These are phyloP conservation scores for Cryptus armator DNA, from an alignment of 2,888 invertebrate species.

Conservation along the genomic window DNA sequence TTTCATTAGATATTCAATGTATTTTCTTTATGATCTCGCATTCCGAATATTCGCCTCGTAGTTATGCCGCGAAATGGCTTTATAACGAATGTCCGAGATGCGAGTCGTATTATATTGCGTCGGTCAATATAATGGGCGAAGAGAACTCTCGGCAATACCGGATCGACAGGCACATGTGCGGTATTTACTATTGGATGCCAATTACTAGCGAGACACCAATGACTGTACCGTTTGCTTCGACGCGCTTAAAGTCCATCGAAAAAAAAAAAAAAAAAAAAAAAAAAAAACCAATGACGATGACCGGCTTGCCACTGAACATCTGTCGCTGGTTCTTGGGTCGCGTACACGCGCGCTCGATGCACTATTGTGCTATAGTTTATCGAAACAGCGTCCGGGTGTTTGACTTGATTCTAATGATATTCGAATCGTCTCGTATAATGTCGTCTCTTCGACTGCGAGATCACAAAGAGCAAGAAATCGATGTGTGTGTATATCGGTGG, in stretches of 20 bases:
- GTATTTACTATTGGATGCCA: constrained; percentile 9
- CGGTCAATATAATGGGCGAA: not conserved
- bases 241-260: not conserved
- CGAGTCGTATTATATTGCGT: not conserved
- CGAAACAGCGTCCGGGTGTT: constrained; percentile 35
- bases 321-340: not conserved
- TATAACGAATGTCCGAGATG: constrained; percentile 15
- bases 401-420: constrained; percentile 42
- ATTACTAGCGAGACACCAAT: not conserved
- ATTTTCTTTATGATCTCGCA: not conserved
- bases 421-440: no score
- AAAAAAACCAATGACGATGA: not conserved
- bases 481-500: no score
- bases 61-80: constrained; percentile 9
- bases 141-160: constrained; percentile 16
- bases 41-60: not conserved
- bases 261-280: constrained; percentile 8
- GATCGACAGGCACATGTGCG: not conserved
- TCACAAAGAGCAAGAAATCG: no score
- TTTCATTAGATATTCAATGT: constrained; percentile 29
- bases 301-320: not conserved
- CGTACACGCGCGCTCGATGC: not conserved
- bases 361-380: not conserved
- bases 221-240: not conserved
- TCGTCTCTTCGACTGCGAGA: no score